These are phyloP conservation scores for Odontesthes bonariensis DNA, from an alignment of 2,113 vertebrate species.

Conservation along the genomic window DNA sequence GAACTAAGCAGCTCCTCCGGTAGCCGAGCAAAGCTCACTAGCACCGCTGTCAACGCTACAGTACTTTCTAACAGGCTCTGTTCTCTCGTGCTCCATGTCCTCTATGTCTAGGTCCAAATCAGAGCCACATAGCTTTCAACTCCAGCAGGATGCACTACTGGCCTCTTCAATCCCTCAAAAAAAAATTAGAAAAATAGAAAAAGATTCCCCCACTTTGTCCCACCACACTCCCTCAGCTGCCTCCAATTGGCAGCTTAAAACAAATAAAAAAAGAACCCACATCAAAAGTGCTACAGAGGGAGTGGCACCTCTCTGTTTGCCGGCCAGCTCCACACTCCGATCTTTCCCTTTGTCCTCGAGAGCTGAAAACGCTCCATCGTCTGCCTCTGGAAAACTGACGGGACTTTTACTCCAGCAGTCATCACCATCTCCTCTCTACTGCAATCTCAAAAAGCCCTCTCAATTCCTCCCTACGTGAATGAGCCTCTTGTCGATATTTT, in stretches of 20 bases:
- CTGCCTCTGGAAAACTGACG: conserved; percentile 23
- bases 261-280: conserved; percentile 16
- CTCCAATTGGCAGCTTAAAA: conserved; percentile 15
- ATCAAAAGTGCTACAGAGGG: conserved; percentile 20
- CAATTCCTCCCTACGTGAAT: neutral
- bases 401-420: conserved; percentile 14
- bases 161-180: neutral
- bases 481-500: neutral
- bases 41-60: neutral
- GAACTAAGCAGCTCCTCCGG: neutral
- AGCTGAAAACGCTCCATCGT: neutral
- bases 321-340: conserved; percentile 13
- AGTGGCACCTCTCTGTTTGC: conserved; percentile 35
- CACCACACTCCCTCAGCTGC: neutral
- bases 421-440: conserved; percentile 5
- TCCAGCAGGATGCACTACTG: conserved; percentile 1
- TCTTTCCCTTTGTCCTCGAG: neutral
- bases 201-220: neutral
- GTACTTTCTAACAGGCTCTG: neutral
- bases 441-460: neutral
- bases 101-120: conserved; percentile 11
- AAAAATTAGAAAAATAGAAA: neutral
- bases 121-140: conserved; percentile 3
- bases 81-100: neutral
- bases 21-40: neutral